Conservation (phyloP, 2,888 invertebrate species). For the Suillia variegata region DNA sequence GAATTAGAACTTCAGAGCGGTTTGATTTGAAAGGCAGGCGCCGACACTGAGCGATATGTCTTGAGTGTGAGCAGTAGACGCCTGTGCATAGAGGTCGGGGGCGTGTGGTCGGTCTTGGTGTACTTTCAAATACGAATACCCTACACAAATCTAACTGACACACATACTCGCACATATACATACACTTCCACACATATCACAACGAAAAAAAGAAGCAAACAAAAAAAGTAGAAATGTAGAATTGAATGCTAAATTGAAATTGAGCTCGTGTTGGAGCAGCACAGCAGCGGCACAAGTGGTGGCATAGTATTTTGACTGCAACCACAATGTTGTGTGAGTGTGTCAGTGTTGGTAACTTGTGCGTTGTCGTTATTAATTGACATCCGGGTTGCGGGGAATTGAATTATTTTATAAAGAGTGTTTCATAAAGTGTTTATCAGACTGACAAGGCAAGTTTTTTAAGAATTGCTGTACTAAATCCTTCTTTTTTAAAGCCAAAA, state of each 20-base stretch:
- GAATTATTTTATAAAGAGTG: too few relatives aligned
- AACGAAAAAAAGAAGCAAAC: background rate
- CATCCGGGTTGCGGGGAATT: too few relatives aligned
- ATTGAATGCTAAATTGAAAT: slow-evolving; percentile 18
- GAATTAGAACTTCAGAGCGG: slow-evolving; percentile 21
- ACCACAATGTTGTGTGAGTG: background rate
- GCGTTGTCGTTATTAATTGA: background rate
- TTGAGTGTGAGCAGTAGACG: too few relatives aligned
- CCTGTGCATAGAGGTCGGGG: too few relatives aligned
- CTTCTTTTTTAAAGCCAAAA: too few relatives aligned
- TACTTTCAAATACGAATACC: background rate
- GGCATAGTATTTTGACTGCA: background rate
- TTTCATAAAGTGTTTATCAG: too few relatives aligned
- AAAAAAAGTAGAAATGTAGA: slow-evolving; percentile 1
- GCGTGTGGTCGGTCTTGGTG: too few relatives aligned
- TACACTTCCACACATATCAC: background rate
- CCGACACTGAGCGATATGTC: background rate
- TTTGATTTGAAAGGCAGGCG: slow-evolving; percentile 12
- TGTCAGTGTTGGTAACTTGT: slow-evolving; percentile 1
- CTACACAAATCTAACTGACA: background rate
- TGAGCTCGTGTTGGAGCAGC: slow-evolving; percentile 1
- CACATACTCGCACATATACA: slow-evolving; percentile 9
- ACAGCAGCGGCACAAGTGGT: background rate
- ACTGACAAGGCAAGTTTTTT: too few relatives aligned
- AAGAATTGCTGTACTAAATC: too few relatives aligned